Base-by-base conservation (phyloP, 2,888 invertebrate genomes). In the Strigamia transsilvanica region DNA sequence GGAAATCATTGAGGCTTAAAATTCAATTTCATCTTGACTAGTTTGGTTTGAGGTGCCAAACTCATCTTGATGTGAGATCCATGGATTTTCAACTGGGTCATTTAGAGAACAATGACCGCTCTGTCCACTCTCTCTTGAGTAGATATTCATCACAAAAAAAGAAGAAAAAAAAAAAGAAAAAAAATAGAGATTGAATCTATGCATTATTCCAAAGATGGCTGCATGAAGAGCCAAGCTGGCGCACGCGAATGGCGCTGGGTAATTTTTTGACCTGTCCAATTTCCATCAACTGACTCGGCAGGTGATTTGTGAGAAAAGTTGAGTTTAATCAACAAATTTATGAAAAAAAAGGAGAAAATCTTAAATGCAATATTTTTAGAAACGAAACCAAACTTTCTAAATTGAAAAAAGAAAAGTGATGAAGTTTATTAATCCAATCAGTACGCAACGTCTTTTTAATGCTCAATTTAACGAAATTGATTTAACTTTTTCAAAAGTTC, bases 201-300 rank as follows among this genome's bases (percentile, higher is more conserved):
- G 46, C 46, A 46, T 46, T 46, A 46, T 46, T 46, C 46, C 46
- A 46, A 46, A 6, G 38, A 38, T 46, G 46, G 46, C n/a, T 46
- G 46, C 46, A 13, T 46, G 46, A 46, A 46, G 46, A 46, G 46
- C 46, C 46, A n/a, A 12, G 46, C 46, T 46, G 46, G 46, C 46
- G 46, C 46, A 46, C 46, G 46, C 46, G 46, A 46, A 46, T 46
- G 13, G 15, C 46, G 13, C 12, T 46, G 46, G 46, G 46, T 46
- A 46, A 46, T 46, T 46, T 38, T 46, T 46, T 46, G 46, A 46
- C 46, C 46, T 46, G 46, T 46, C 46, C 46, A 46, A 46, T 46
- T 46, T 46, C 46, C 46, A 46, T 46, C 46, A 46, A 46, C 46
- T 46, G 15, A 13, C 46, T 46, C 10, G 46, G 46, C 46, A 46